Conservation (phyloP, 2,797 vertebrate species). For the Eptatretus atami region DNA sequence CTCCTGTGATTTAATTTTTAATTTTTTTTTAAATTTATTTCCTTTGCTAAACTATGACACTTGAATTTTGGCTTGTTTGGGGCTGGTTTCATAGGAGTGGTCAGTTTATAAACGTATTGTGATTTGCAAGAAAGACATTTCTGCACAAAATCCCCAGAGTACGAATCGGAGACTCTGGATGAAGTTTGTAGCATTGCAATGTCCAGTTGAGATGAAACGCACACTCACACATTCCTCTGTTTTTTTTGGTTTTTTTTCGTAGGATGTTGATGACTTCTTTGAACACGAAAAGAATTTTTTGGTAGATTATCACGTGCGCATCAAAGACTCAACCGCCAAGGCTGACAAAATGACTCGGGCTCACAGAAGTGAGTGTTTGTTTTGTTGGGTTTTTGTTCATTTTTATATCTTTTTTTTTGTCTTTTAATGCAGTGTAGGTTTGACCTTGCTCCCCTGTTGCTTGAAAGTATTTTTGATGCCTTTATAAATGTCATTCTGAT, state of each 20-base stretch:
- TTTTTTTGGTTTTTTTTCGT: too few species aligned
- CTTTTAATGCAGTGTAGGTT: background rate
- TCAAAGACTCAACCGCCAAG: constrained; percentile 72
- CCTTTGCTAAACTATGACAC: background rate
- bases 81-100: background rate
- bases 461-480: background rate
- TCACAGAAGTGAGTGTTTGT: constrained; percentile 58
- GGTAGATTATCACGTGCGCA: constrained; percentile 80
- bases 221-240: background rate
- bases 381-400: background rate
- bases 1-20: background rate
- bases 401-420: background rate
- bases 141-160: background rate
- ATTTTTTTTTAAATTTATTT: background rate
- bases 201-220: too few species aligned
- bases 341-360: constrained; percentile 89
- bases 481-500: background rate
- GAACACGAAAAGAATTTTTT: constrained; percentile 94
- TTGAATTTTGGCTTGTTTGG: background rate
- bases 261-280: constrained; percentile 91
- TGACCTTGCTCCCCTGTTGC: too few species aligned
- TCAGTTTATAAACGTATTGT: background rate
- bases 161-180: background rate
- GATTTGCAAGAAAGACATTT: background rate
- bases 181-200: too few species aligned